phyloP scores from a whole-genome alignment of 2,113 vertebrate species.

The Saguinus imperator region DNA sequence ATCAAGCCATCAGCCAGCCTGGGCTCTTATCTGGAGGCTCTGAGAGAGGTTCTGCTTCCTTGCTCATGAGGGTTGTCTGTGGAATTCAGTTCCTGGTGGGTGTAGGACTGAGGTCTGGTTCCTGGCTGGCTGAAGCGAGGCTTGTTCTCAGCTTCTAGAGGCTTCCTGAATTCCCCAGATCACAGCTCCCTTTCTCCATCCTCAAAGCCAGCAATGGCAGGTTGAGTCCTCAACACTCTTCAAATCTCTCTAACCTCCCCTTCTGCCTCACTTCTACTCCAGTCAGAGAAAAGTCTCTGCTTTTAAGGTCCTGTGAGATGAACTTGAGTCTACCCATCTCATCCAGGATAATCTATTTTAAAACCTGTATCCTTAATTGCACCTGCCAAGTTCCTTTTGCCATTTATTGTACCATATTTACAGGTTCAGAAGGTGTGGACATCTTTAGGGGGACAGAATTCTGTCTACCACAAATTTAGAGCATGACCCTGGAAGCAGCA shows the following conservation, averaged over 20 bases:
- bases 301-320: background rate
- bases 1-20: accelerated
- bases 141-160: background rate
- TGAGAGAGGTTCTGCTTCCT: background rate
- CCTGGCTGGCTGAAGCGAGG: background rate
- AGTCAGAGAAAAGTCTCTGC: background rate
- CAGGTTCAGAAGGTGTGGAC: background rate
- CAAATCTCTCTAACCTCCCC: accelerated
- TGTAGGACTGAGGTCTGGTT: background rate
- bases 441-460: background rate
- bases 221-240: accelerated
- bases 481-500: background rate
- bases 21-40: too few species aligned
- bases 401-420: background rate
- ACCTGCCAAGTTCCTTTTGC: background rate
- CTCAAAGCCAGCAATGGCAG: background rate
- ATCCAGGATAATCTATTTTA: background rate
- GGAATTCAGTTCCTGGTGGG: background rate
- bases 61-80: background rate
- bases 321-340: accelerated
- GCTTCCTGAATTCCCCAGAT: accelerated
- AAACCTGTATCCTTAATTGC: accelerated
- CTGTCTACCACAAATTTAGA: background rate
- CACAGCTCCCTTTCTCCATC: accelerated
- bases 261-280: background rate